Evolutionary conservation across 1,140 invertebrate species (phyloP).

Genomic region (Bombus superbus): DNA sequence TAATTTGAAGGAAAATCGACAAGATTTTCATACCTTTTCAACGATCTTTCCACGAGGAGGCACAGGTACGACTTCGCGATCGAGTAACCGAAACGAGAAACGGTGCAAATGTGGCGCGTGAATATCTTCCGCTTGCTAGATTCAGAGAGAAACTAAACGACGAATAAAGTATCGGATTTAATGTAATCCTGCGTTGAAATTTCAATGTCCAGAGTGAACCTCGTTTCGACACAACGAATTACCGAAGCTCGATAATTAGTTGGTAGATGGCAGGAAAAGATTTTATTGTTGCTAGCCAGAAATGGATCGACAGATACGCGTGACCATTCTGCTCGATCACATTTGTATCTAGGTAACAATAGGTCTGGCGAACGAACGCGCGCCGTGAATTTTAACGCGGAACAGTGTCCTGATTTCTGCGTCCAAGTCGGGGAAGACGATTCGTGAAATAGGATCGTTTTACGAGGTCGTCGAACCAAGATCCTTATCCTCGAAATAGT

Average conservation of each 20-base stretch:
- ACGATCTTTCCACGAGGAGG: background rate
- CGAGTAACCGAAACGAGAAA: background rate
- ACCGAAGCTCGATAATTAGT: background rate
- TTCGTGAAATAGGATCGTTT: conserved; percentile 26
- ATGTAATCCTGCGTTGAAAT: no score
- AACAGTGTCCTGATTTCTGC: conserved; percentile 37
- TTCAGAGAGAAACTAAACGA: no score
- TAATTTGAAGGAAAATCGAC: background rate
- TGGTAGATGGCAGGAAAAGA: no score
- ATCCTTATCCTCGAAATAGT: background rate
- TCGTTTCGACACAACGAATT: background rate
- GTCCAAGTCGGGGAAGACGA: background rate
- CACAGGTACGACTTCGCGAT: background rate
- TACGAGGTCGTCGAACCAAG: conserved; percentile 34
- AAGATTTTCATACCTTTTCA: background rate
- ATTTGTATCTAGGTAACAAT: conserved; percentile 35
- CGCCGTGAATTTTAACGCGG: conserved; percentile 25
- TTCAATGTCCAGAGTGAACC: no score
- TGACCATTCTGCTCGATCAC: background rate
- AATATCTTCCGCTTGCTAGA: no score
- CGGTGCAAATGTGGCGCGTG: no score
- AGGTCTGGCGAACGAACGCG: conserved; percentile 10
- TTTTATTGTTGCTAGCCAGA: conserved; percentile 19
- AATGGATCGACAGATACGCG: background rate
- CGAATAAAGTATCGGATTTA: no score